Conservation (phyloP, 2,888 invertebrate species). For the Tinea trinotella region DNA sequence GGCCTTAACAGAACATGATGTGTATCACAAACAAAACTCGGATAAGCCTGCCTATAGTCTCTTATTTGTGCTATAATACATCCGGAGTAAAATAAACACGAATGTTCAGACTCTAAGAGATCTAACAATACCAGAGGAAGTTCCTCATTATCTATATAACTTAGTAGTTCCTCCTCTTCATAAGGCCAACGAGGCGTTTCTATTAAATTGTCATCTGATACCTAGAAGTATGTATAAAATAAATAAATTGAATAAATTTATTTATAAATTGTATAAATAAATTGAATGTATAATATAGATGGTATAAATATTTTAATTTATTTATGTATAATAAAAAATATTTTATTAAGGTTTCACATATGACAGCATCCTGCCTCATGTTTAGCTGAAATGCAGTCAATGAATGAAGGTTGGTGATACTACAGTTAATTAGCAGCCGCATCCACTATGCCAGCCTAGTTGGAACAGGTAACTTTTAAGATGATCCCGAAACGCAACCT, state of each 20-base stretch:
- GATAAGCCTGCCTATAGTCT: conserved; percentile 88
- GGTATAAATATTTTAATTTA: too few species aligned
- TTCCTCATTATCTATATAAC: conserved; percentile 92
- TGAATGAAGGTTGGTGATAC: too few species aligned
- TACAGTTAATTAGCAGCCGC: too few species aligned
- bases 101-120: conserved; percentile 85
- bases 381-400: too few species aligned
- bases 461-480: too few species aligned
- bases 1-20: conserved; percentile 91
- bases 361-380: too few species aligned
- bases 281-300: too few species aligned
- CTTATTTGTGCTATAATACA: conserved; percentile 93
- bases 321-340: too few species aligned
- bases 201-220: conserved; percentile 76
- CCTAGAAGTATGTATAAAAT: not conserved
- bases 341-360: too few species aligned
- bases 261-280: not conserved
- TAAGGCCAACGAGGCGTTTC: conserved; percentile 89
- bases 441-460: too few species aligned
- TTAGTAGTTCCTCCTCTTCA: conserved; percentile 89
- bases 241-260: not conserved
- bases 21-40: conserved; percentile 83
- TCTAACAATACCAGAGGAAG: conserved; percentile 90
- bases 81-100: conserved; percentile 91
- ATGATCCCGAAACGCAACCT: too few species aligned